phyloP scores from a whole-genome alignment of 2,888 invertebrate species.

The Eucriotettix oculatus region DNA sequence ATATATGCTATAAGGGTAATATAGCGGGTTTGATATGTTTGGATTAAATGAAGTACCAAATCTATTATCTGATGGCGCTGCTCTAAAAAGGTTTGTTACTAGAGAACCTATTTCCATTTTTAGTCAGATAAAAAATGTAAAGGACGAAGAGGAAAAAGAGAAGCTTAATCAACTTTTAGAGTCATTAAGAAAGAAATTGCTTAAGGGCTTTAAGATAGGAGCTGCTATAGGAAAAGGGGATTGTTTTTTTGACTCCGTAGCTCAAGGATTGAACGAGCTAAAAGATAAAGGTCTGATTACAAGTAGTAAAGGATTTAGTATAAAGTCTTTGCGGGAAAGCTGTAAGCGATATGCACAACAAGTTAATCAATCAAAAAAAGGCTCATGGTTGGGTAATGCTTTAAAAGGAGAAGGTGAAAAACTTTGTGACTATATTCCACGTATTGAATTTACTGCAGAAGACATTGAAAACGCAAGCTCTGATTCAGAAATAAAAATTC shows the following conservation, averaged over 20 bases:
- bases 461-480: not conserved
- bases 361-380: constrained; percentile 15
- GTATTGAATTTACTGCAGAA: constrained; percentile 1
- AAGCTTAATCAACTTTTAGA: not conserved
- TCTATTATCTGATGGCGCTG: too few species aligned
- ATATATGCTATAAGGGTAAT: too few species aligned
- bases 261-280: constrained; percentile 16
- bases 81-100: too few species aligned
- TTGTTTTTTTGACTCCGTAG: constrained; percentile 16
- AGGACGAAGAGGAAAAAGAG: not conserved
- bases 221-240: constrained; percentile 15
- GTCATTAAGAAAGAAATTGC: not conserved
- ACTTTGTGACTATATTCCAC: constrained; percentile 1
- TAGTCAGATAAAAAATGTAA: not conserved
- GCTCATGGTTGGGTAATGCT: constrained; percentile 8
- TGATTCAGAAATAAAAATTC: not conserved
- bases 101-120: not conserved
- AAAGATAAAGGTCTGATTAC: constrained; percentile 16
- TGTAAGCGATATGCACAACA: constrained; percentile 16
- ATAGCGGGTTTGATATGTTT: too few species aligned
- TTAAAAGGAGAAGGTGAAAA: constrained; percentile 1
- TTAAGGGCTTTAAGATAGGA: constrained; percentile 15
- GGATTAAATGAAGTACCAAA: too few species aligned
- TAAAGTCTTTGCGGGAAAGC: constrained; percentile 15
- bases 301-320: constrained; percentile 15